phyloP scores from a whole-genome alignment of 1,140 invertebrate species.

The Trichogramma pretiosum region DNA sequence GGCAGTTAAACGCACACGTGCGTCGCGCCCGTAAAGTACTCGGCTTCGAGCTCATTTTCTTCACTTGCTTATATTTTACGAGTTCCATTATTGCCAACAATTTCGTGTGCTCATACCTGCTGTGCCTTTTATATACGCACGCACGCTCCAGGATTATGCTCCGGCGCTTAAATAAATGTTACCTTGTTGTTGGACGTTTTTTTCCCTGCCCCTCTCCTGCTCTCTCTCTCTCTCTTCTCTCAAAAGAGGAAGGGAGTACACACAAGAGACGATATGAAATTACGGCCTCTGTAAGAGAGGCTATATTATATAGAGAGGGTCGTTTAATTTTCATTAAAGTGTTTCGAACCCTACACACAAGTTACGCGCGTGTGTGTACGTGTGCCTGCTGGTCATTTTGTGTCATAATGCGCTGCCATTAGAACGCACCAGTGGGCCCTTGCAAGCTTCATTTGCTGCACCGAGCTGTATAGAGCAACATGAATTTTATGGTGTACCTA shows the following conservation, averaged over 20 bases:
- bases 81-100: constrained; percentile 15
- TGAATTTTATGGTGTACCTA: too few relatives aligned
- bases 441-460: too few relatives aligned
- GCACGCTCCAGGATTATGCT: too few relatives aligned
- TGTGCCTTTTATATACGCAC: not conserved
- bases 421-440: not conserved
- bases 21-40: too few relatives aligned
- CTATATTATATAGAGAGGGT: constrained; percentile 7
- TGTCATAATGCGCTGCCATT: constrained; percentile 1
- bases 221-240: not conserved
- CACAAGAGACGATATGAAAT: constrained; percentile 10
- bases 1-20: too few relatives aligned
- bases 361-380: not conserved
- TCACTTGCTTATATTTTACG: constrained; percentile 9
- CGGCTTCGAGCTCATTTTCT: too few relatives aligned
- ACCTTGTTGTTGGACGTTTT: too few relatives aligned
- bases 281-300: constrained; percentile 1
- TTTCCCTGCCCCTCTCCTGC: not conserved
- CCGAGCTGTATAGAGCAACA: too few relatives aligned
- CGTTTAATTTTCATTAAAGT: constrained; percentile 17
- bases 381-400: constrained; percentile 8
- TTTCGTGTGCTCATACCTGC: not conserved
- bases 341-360: too few relatives aligned
- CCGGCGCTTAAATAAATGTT: constrained; percentile 7
- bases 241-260: too few relatives aligned